Evolutionary conservation across 2,113 vertebrate genomes (phyloP).

Genomic region (Oryzias melastigma): DNA sequence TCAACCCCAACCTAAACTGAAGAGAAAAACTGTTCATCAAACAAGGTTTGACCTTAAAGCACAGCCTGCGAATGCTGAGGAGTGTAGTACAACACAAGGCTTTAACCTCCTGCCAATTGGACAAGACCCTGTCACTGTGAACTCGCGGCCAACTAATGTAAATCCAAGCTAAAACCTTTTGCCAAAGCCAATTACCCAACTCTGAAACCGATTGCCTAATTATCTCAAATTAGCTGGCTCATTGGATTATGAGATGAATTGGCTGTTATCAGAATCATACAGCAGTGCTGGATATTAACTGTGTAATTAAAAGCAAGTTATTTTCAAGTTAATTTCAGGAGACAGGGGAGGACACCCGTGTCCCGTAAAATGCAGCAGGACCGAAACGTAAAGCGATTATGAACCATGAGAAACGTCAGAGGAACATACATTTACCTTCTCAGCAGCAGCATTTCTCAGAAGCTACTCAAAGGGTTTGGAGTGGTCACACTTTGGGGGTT

Average conservation of each 20-base stretch:
- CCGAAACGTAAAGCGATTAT: not conserved
- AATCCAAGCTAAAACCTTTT: constrained; percentile 41
- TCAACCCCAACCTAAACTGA: too few relatives aligned
- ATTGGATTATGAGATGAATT: constrained; percentile 53
- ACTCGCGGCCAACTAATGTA: constrained; percentile 16
- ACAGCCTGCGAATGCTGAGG: constrained; percentile 9
- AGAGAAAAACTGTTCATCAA: not conserved
- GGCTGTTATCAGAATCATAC: constrained; percentile 53
- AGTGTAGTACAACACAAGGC: constrained; percentile 22
- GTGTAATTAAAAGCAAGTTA: constrained; percentile 27
- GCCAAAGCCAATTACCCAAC: constrained; percentile 45
- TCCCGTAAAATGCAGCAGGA: not conserved
- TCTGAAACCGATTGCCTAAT: constrained; percentile 43
- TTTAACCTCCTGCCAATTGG: not conserved
- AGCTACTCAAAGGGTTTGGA: too few relatives aligned
- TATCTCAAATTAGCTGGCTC: constrained; percentile 54
- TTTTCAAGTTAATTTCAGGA: constrained; percentile 31
- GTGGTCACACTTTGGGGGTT: too few relatives aligned
- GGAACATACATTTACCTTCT: not conserved
- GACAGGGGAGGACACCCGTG: constrained; percentile 10
- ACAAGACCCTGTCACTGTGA: constrained; percentile 24
- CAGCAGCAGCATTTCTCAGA: too few relatives aligned
- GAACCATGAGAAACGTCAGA: not conserved
- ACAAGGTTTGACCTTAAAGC: constrained; percentile 19
- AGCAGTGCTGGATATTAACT: constrained; percentile 39